phyloP scores from a whole-genome alignment of 2,888 invertebrate genomes.

The Hylaea fasciaria region DNA sequence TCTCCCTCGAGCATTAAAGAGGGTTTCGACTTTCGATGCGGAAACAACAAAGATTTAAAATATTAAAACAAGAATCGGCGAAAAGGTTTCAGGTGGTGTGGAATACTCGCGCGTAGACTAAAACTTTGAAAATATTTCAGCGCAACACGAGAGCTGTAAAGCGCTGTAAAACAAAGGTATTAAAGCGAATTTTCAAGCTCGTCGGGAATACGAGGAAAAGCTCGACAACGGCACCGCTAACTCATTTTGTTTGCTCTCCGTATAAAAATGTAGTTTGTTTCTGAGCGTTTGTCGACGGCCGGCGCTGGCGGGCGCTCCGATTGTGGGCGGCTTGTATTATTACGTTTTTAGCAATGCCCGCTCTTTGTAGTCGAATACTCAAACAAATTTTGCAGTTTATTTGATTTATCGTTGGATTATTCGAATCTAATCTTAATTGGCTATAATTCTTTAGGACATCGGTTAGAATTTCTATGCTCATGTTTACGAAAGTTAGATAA shows the following conservation, averaged over 20 bases:
- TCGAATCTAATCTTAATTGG: slow-evolving; percentile 20
- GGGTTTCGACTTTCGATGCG: slow-evolving; percentile 21
- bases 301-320: slow-evolving; percentile 51
- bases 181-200: slow-evolving; percentile 81
- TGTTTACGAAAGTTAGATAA: not conserved
- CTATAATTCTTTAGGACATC: not conserved
- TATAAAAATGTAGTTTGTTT: slow-evolving; percentile 81
- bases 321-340: slow-evolving; percentile 59
- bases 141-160: slow-evolving; percentile 74
- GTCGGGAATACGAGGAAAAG: slow-evolving; percentile 70
- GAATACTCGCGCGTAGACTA: slow-evolving; percentile 67
- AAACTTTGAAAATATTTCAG: slow-evolving; percentile 68
- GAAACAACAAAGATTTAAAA: slow-evolving; percentile 32
- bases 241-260: slow-evolving; percentile 78
- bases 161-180: slow-evolving; percentile 82
- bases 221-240: slow-evolving; percentile 75
- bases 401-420: slow-evolving; percentile 42
- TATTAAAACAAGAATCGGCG: slow-evolving; percentile 43
- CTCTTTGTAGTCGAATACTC: slow-evolving; percentile 56
- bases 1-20: slow-evolving; percentile 31
- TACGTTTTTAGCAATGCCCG: slow-evolving; percentile 58
- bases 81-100: slow-evolving; percentile 54
- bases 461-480: slow-evolving; percentile 1
- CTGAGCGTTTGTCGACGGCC: slow-evolving; percentile 62
- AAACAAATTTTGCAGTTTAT: slow-evolving; percentile 54